phyloP scores from a whole-genome alignment of 2,888 invertebrate species.

The Drosophila eohydei region DNA sequence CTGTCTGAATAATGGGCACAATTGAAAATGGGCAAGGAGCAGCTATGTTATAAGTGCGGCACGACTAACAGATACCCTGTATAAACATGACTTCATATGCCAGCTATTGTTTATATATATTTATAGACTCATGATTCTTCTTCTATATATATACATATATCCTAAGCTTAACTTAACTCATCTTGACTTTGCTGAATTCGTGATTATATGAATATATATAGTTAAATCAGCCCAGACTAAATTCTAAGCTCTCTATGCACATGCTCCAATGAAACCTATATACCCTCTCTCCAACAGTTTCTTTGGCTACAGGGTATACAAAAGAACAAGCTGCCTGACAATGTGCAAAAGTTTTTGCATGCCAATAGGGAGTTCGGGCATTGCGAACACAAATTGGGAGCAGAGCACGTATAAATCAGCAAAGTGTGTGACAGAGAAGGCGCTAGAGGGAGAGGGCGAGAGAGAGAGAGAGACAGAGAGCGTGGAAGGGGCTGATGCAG shows the following conservation, averaged over 20 bases:
- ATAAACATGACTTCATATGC: too few species aligned
- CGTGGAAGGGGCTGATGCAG: too few species aligned
- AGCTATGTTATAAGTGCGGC: background rate
- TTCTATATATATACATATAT: background rate
- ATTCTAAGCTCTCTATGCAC: background rate
- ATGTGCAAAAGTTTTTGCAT: conserved; percentile 52
- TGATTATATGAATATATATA: background rate
- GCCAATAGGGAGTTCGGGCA: conserved; percentile 47
- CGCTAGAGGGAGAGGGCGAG: background rate
- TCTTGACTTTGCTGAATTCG: background rate
- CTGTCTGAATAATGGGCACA: background rate
- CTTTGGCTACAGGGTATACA: background rate
- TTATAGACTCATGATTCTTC: background rate
- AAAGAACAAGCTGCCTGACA: conserved; percentile 67
- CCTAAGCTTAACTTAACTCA: background rate
- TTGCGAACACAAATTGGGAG: conserved; percentile 31
- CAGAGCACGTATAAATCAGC: conserved; percentile 30
- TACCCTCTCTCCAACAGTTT: background rate
- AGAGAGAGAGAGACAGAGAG: background rate
- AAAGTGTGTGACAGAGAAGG: conserved; percentile 8
- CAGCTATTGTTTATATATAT: too few species aligned
- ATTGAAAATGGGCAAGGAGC: background rate
- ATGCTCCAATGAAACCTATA: background rate
- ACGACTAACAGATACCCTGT: background rate
- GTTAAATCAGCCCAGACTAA: background rate